Evolutionary conservation across 2,797 vertebrate species (phyloP).

Genomic region (Eupleurogrammus muticus): DNA sequence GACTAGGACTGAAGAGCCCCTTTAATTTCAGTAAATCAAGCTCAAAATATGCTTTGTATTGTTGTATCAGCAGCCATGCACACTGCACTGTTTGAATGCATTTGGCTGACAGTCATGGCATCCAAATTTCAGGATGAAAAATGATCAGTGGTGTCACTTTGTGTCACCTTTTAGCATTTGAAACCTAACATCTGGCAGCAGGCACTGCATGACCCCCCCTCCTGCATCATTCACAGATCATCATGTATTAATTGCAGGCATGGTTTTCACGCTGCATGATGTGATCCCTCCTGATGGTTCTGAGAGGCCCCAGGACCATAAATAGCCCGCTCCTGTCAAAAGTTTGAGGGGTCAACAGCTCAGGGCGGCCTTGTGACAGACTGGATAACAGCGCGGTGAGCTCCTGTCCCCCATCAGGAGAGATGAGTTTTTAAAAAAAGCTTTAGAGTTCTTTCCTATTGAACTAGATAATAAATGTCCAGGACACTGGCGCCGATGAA

Average conservation of each 20-base stretch:
- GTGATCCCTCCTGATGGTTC: constrained; percentile 42
- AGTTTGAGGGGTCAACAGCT: constrained; percentile 51
- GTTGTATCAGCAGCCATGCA: background rate
- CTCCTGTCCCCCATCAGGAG: constrained; percentile 26
- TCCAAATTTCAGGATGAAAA: background rate
- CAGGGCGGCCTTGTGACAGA: constrained; percentile 36
- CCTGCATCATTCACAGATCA: constrained; percentile 32
- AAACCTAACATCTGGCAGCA: constrained; percentile 48
- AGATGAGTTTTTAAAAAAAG: constrained; percentile 8
- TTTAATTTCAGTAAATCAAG: background rate
- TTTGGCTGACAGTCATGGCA: background rate
- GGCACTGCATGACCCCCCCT: constrained; percentile 17
- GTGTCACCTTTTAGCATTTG: constrained; percentile 25
- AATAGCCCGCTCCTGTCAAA: constrained; percentile 52
- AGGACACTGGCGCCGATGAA: background rate
- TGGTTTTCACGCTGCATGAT: constrained; percentile 35
- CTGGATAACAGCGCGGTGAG: constrained; percentile 32
- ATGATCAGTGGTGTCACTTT: background rate
- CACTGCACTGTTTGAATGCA: background rate
- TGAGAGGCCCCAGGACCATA: constrained; percentile 33
- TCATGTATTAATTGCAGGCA: constrained; percentile 40
- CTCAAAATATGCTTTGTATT: background rate
- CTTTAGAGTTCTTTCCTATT: background rate
- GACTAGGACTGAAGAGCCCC: background rate
- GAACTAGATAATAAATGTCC: background rate